Conservation (phyloP, 2,888 invertebrate genomes). For the Eupithecia subumbrata region DNA sequence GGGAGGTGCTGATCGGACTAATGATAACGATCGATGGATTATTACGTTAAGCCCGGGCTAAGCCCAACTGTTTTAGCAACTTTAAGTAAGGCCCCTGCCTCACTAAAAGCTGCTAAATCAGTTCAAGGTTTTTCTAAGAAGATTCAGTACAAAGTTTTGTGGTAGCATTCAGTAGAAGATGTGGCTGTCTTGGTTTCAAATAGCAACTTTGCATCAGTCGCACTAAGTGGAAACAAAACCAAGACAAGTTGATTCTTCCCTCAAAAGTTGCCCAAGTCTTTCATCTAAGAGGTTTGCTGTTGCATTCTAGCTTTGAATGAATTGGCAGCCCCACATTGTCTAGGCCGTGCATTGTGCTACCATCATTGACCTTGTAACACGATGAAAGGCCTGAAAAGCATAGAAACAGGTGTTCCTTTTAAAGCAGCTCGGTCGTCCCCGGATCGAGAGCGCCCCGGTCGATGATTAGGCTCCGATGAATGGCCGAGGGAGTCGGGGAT, state of each 20-base stretch:
- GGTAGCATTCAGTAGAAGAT: background rate
- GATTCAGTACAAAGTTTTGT: background rate
- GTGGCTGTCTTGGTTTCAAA: background rate
- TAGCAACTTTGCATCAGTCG: background rate
- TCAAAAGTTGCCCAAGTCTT: background rate
- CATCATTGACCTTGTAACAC: constrained; percentile 33
- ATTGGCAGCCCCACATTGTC: constrained; percentile 14
- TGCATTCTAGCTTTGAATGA: constrained; percentile 4
- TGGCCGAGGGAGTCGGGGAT: constrained; percentile 61
- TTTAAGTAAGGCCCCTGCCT: too few relatives aligned
- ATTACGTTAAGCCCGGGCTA: constrained; percentile 77
- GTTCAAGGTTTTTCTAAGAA: background rate
- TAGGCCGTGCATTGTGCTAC: constrained; percentile 25
- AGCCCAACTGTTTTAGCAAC: constrained; percentile 65
- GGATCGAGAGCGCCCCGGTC: constrained; percentile 40
- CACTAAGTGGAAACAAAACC: background rate
- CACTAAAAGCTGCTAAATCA: too few relatives aligned
- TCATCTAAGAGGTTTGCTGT: background rate
- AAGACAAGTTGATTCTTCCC: background rate
- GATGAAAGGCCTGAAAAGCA: constrained; percentile 32
- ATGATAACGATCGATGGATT: constrained; percentile 82
- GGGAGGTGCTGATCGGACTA: constrained; percentile 80
- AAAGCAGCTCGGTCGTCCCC: constrained; percentile 26
- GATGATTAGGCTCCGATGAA: constrained; percentile 71
- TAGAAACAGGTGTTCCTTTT: constrained; percentile 34